phyloP scores from a whole-genome alignment of 2,888 invertebrate species.

The Patella depressa region DNA sequence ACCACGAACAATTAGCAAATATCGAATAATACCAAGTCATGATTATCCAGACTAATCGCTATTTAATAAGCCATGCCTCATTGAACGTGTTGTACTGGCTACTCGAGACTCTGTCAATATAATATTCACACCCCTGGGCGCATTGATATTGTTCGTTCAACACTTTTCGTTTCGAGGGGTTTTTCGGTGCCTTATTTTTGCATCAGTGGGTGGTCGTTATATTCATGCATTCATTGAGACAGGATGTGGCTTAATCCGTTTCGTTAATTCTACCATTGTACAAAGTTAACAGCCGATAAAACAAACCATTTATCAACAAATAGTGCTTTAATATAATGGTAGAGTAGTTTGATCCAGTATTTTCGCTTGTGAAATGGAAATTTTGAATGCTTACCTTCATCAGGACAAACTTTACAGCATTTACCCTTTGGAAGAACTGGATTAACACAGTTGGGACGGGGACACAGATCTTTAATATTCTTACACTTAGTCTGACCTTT shows the following conservation, averaged over 20 bases:
- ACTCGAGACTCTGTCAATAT: slow-evolving; percentile 1
- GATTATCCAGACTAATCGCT: neutral
- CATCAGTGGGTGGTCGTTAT: neutral
- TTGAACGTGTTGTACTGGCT: neutral
- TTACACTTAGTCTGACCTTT: slow-evolving; percentile 88
- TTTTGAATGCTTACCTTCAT: slow-evolving; percentile 32
- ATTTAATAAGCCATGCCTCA: slow-evolving; percentile 2
- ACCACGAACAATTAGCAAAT: neutral
- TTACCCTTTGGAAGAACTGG: slow-evolving; percentile 87
- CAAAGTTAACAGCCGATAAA: slow-evolving; percentile 3
- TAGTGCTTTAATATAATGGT: too few relatives aligned
- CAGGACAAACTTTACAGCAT: slow-evolving; percentile 88
- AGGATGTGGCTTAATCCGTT: neutral
- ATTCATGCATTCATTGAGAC: neutral
- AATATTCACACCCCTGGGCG: neutral
- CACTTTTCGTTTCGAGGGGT: slow-evolving; percentile 7
- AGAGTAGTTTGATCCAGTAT: too few relatives aligned
- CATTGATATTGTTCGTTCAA: neutral
- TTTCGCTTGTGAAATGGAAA: too few relatives aligned
- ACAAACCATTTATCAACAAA: slow-evolving; percentile 1
- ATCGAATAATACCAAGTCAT: neutral
- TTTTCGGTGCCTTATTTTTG: neutral
- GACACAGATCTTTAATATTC: slow-evolving; percentile 93
- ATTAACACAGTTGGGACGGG: slow-evolving; percentile 87
- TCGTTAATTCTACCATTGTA: neutral